Conservation (phyloP, 2,113 vertebrate genomes). For the Rhinopomastus cyanomelas region DNA sequence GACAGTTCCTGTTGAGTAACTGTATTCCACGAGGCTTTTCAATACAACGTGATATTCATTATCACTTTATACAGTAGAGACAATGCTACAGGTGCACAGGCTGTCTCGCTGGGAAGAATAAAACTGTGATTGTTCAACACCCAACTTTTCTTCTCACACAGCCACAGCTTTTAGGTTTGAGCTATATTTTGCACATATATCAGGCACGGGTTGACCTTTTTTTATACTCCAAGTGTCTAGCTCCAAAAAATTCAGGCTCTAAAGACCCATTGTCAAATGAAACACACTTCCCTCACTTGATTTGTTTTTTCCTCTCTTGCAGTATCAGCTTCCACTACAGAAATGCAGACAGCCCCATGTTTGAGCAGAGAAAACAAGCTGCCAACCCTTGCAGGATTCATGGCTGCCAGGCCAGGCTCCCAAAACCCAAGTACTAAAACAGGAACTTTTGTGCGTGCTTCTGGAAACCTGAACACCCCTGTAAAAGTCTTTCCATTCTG, state of each 20-base stretch:
- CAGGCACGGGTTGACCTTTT: background rate
- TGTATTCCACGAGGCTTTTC: constrained; percentile 69
- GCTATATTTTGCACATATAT: constrained; percentile 56
- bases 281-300: constrained; percentile 28
- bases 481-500: background rate
- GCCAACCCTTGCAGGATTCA: background rate
- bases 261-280: constrained; percentile 59
- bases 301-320: constrained; percentile 56
- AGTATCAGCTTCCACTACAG: constrained; percentile 49
- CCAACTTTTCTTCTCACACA: constrained; percentile 69
- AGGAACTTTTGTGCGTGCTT: background rate
- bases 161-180: constrained; percentile 56
- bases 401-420: background rate
- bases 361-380: constrained; percentile 16
- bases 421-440: background rate
- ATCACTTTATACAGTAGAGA: constrained; percentile 73
- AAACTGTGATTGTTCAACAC: constrained; percentile 68
- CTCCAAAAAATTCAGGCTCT: constrained; percentile 43
- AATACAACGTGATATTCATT: constrained; percentile 74
- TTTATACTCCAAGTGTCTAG: background rate
- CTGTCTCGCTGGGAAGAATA: constrained; percentile 65
- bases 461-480: constrained; percentile 16
- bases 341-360: constrained; percentile 3
- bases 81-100: constrained; percentile 70
- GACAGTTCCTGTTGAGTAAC: constrained; percentile 68